A percentile compares a stretch with the other conserved stretches of the same genome.
phyloP scores from a whole-genome alignment of 1,140 invertebrate species.

The Calephelis virginiensis region DNA sequence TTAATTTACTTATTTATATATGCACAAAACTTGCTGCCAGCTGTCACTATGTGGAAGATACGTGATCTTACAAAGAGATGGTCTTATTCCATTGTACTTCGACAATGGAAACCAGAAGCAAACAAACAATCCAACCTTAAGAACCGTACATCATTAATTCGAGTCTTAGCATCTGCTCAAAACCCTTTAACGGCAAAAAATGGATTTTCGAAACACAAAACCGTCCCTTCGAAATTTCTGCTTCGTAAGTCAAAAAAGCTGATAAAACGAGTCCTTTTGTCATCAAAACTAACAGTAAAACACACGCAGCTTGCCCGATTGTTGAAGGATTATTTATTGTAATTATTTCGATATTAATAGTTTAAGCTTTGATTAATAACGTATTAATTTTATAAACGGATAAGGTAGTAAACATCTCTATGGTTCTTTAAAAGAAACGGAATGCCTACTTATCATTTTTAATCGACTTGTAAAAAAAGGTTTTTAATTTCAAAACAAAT shows the following conservation, averaged over 20 bases:
- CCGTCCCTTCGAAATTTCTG: constrained; percentile 46
- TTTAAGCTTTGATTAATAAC: too few relatives aligned
- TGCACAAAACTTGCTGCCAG: neutral
- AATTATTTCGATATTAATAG: neutral
- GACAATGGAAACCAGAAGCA: constrained; percentile 32
- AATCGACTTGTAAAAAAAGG: too few relatives aligned
- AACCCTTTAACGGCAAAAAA: constrained; percentile 54
- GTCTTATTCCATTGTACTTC: constrained; percentile 40
- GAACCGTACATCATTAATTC: constrained; percentile 44
- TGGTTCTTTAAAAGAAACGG: too few relatives aligned
- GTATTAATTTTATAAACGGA: too few relatives aligned
- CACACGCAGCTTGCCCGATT: neutral
- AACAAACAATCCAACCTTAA: constrained; percentile 30
- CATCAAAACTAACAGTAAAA: constrained; percentile 3
- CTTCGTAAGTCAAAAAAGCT: constrained; percentile 25
- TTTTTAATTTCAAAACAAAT: too few relatives aligned
- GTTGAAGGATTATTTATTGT: neutral
- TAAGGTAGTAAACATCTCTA: too few relatives aligned
- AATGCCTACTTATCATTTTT: too few relatives aligned
- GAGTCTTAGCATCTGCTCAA: constrained; percentile 52
- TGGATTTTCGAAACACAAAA: constrained; percentile 44
- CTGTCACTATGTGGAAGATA: constrained; percentile 12
- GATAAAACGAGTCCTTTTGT: constrained; percentile 3
- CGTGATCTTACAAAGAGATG: constrained; percentile 41
- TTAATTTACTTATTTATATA: neutral